Conservation (phyloP, 2,888 invertebrate genomes). For the Ctena decussata region DNA sequence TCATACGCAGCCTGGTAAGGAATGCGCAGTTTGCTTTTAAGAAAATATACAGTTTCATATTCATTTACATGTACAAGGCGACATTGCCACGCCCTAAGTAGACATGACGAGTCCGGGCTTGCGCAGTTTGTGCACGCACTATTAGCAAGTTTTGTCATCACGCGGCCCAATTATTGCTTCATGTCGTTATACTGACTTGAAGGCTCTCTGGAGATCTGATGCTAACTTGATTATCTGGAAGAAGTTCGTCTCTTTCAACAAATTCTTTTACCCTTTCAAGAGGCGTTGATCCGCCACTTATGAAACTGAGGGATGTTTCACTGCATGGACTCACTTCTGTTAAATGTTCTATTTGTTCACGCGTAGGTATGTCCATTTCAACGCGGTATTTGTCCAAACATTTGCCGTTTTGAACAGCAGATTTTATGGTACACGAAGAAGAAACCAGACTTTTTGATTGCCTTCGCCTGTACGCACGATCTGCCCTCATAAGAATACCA, state of each 20-base stretch:
- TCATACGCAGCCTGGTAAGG: no score
- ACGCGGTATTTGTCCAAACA: slow-evolving; percentile 42
- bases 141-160: no score
- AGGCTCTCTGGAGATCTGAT: not conserved
- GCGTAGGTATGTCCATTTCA: slow-evolving; percentile 42
- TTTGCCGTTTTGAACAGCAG: slow-evolving; percentile 19
- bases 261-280: not conserved
- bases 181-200: not conserved
- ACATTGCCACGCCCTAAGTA: no score
- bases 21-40: no score
- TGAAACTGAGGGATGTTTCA: slow-evolving; percentile 45
- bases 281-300: not conserved
- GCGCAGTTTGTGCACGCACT: no score
- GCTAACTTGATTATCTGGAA: not conserved
- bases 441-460: slow-evolving; percentile 45
- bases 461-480: slow-evolving; percentile 53
- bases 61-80: no score
- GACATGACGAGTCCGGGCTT: no score
- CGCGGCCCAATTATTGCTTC: not conserved
- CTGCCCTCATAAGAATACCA: slow-evolving; percentile 64
- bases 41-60: no score
- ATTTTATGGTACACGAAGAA: slow-evolving; percentile 13
- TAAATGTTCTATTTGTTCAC: slow-evolving; percentile 48
- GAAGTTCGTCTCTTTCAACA: not conserved
- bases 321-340: slow-evolving; percentile 50